Base-by-base conservation (phyloP, 2,888 invertebrate genomes). In the Tanypteryx hageni region DNA sequence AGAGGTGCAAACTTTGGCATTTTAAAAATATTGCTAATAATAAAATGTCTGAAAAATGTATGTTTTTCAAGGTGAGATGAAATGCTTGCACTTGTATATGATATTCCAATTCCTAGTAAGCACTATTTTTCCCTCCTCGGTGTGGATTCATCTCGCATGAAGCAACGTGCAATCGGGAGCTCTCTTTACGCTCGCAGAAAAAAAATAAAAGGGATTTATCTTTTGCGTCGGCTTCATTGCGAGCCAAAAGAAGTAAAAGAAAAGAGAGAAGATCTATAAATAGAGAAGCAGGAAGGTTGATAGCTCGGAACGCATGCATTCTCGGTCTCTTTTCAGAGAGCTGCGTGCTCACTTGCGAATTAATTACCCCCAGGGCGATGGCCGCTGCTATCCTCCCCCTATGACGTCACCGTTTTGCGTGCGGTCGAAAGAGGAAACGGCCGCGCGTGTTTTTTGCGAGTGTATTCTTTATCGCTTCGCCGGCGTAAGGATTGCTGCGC, bases 351-450 rank as follows among this genome's bases (percentile, higher is more conserved):
- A 76, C n/a, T 76, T 10, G 76, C 76, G 76, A 27, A 76, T 76
- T 76, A 76, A 76, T 76, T 76, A 76, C 27, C 22, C 11, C 76
- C 22, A 27, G 76, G 22, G 27, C 13, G 22, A 27, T 8, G 5
- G 76, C 27, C 76, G 22, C 68, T 68, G 44, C 44, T n/a, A 22
- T 68, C 68, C 22, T 18, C 68, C 68, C n/a, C n/a, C 27, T 76
- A 5, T 44, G 76, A 76, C 76, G 76, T 76, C 76, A 76, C 76
- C 76, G 76, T 76, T 76, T 76, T 76, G 76, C 76, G 76, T 76
- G 76, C 76, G 76, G 76, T 27, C 76, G 76, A 76, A 76, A 7
- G 68, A 44, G 44, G 5, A 44, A 44, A 44, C 44, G 44, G 44
- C 44, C 3, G 44, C 44, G 44, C 16, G 68, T 27, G 76, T 27